These are phyloP conservation scores for Lagopus leucura DNA, from an alignment of 2,113 vertebrate species.

Conservation along the genomic window DNA sequence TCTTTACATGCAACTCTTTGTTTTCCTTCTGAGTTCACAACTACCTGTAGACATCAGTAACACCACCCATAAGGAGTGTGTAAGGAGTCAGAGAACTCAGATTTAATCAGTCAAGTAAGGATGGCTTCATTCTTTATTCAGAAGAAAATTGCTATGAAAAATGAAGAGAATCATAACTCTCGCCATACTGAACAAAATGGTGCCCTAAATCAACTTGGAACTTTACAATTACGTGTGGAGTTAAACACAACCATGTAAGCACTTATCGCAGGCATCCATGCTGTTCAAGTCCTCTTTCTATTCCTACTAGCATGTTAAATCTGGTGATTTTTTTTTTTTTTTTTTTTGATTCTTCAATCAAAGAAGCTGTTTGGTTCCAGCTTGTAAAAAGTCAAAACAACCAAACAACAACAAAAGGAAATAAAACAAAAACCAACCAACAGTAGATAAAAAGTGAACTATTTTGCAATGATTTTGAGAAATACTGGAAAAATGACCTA, in stretches of 20 bases:
- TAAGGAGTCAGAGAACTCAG: not conserved
- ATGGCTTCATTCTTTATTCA: not conserved
- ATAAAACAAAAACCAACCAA: not conserved
- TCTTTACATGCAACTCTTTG: not conserved
- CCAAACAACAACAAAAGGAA: not conserved
- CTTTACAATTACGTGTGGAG: not conserved
- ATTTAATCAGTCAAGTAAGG: not conserved
- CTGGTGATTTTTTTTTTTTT: not conserved
- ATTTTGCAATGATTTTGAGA: not conserved
- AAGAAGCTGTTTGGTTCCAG: not conserved
- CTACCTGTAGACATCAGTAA: not conserved
- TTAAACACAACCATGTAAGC: not conserved
- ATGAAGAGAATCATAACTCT: not conserved
- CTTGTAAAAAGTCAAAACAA: not conserved
- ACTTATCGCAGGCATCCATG: not conserved
- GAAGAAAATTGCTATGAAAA: not conserved
- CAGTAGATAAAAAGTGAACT: not conserved
- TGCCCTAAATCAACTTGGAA: not conserved
- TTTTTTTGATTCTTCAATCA: not conserved
- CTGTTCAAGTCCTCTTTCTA: not conserved
- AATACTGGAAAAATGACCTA: not conserved
- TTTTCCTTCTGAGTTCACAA: not conserved
- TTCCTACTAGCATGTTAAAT: not conserved
- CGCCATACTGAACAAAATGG: not conserved
- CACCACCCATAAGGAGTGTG: fast-evolving